Conservation (phyloP, 2,888 invertebrate genomes). For the Ichneumon xanthorius region DNA sequence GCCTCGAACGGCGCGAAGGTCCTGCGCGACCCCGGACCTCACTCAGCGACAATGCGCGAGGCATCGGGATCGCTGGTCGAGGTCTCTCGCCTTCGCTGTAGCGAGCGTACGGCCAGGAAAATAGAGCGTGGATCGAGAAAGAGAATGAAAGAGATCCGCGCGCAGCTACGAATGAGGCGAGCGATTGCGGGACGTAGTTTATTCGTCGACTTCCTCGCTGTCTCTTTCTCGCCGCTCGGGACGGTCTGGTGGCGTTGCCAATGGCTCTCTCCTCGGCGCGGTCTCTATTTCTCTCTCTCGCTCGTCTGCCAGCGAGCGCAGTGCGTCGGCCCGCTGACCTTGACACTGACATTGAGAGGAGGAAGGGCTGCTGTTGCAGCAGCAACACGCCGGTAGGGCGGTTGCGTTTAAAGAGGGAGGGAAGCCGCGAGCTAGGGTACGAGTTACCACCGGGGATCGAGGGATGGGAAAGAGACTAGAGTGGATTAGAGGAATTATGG, state of each 20-base stretch:
- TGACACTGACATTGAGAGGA: conserved; percentile 84
- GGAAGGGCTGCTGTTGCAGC: conserved; percentile 63
- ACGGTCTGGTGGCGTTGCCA: conserved; percentile 3
- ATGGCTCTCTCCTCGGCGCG: conserved; percentile 35
- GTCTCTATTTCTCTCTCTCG: conserved; percentile 33
- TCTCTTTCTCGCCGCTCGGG: conserved; percentile 16
- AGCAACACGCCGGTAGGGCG: conserved; percentile 53
- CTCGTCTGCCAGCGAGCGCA: conserved; percentile 70
- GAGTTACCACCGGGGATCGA: conserved; percentile 28
- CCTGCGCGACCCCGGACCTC: conserved; percentile 62
- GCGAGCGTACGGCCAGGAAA: too few relatives aligned
- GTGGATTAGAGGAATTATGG: conserved; percentile 72
- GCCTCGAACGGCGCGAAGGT: conserved; percentile 65
- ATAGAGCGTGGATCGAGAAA: not conserved
- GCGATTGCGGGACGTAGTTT: not conserved
- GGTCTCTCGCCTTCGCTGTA: not conserved
- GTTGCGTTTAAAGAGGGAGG: conserved; percentile 48
- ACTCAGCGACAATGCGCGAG: conserved; percentile 17
- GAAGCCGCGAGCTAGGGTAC: conserved; percentile 18
- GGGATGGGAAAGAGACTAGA: conserved; percentile 79
- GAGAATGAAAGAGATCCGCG: conserved; percentile 11
- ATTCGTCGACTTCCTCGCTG: conserved; percentile 27
- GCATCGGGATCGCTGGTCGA: not conserved
- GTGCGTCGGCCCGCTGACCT: conserved; percentile 84
- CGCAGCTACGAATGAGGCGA: not conserved